phyloP scores from a whole-genome alignment of 37 sponge, comb jelly and placozoan species.

The Halichondria panicea region DNA sequence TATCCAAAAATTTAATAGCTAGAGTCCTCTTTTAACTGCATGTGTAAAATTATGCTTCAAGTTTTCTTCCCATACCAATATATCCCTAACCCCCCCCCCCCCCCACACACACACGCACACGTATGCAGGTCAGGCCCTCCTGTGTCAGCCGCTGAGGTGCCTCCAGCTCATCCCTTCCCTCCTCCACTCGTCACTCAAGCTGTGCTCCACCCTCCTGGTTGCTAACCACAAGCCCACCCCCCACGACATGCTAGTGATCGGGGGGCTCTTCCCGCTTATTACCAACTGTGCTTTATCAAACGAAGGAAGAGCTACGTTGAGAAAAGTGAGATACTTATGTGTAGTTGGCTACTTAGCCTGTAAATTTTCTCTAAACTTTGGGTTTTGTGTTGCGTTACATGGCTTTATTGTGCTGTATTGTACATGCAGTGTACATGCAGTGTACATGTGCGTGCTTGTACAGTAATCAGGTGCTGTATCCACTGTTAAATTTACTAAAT shows the following conservation, averaged over 20 bases:
- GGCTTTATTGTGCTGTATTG: too few species aligned
- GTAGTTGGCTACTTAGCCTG: too few species aligned
- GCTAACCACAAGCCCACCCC: constrained; percentile 27
- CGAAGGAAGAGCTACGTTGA: constrained; percentile 69
- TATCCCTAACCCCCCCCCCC: too few species aligned
- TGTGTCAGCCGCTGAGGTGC: constrained; percentile 42
- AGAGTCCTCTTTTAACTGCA: too few species aligned
- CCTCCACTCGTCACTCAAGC: constrained; percentile 27
- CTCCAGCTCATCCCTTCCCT: constrained; percentile 29
- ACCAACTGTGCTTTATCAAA: constrained; percentile 54
- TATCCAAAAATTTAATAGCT: too few species aligned
- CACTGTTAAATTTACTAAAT: not conserved
- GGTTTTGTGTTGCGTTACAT: too few species aligned
- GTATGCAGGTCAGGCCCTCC: constrained; percentile 20
- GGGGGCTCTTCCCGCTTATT: constrained; percentile 59
- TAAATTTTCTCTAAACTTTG: too few species aligned
- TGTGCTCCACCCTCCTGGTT: too few species aligned
- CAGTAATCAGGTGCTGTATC: not conserved
- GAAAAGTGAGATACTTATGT: constrained; percentile 53
- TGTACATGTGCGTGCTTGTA: not conserved
- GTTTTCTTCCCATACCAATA: too few species aligned
- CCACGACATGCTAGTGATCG: constrained; percentile 30
- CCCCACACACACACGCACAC: too few species aligned
- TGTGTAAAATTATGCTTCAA: too few species aligned
- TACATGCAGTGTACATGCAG: too few species aligned